Percentiles rank a stretch among this genome's conserved stretches.
Evolutionary conservation across 2,888 invertebrate species (phyloP).

Genomic region (Epirrita christyi): DNA sequence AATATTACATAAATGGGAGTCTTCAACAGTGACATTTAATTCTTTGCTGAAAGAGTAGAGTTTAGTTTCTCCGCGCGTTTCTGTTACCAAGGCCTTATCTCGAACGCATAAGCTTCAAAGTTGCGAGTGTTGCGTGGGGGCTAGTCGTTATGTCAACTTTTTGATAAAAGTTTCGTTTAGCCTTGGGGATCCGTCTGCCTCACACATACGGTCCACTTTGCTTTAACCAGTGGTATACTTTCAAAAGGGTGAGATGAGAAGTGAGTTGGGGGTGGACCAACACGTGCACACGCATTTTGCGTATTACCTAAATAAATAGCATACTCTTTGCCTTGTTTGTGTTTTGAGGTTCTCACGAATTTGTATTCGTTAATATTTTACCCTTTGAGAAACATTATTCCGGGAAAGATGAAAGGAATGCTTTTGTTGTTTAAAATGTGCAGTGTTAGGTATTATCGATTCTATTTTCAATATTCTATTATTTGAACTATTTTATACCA

Average conservation of each 20-base stretch:
- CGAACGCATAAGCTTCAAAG: constrained; percentile 46
- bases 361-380: constrained; percentile 52
- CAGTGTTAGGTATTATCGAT: not conserved
- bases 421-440: not conserved
- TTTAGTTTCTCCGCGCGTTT: constrained; percentile 34
- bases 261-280: constrained; percentile 54
- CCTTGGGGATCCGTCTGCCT: constrained; percentile 21
- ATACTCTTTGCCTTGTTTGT: constrained; percentile 58
- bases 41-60: constrained; percentile 71
- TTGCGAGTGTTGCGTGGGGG: constrained; percentile 26
- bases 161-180: constrained; percentile 24
- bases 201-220: constrained; percentile 44
- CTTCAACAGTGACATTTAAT: constrained; percentile 81
- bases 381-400: constrained; percentile 16
- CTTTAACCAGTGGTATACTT: constrained; percentile 23
- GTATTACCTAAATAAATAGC: constrained; percentile 82
- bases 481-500: too few relatives aligned
- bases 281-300: constrained; percentile 80
- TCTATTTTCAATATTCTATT: not conserved
- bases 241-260: constrained; percentile 44
- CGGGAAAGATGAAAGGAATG: constrained; percentile 4
- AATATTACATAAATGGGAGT: constrained; percentile 79
- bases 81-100: constrained; percentile 36
- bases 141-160: constrained; percentile 33
- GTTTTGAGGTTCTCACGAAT: constrained; percentile 71